Evolutionary conservation across 2,797 vertebrate species (phyloP), one percentile per base, ranked within the genome.

Genomic region (Orestias chungarensis): DNA sequence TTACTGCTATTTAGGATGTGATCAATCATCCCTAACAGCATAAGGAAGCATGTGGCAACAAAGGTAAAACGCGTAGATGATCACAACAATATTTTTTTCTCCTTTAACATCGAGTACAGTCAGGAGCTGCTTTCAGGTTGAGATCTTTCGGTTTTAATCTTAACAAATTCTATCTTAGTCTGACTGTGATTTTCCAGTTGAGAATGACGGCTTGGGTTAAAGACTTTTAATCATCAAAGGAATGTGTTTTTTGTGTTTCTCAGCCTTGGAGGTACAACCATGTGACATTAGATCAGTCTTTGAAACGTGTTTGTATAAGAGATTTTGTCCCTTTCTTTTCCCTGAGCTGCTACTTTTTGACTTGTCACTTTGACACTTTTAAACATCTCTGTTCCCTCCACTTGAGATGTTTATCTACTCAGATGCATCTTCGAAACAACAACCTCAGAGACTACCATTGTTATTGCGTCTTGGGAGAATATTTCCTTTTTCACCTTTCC

Each of bases 401-500:
- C 15, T 40, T 7, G 2, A 23, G 6, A 25, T 0, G 5, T 42
- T 62, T 12, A 3, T 62, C 49, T 52, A 61, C 59, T 25, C 12
- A 14, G 68, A 67, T 10, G 40, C 47, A 66, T 71, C 59, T 68
- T 62, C 35, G 27, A 52, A 74, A 50, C 65, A 78, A 70, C 40
- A 55, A 61, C 15, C 4, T 4, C 68, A n/a, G 44, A 27, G 15
- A 42, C 57, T 23, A 31, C 55, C 33, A 54, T 25, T 76, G 64
- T 68, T 71, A 64, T 72, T 79, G 68, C 76, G 47, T 64, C 47
- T 49, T 69, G 29, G 4, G 55, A 86, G 71, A 87, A 81, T 66
- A 62, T 71, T 65, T 70, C 64, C 74, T 84, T 57, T 57, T 80
- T 86, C 76, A n/a, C 70, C 59, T 61, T 59, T 73, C 61, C 49